phyloP scores from a whole-genome alignment of 2,113 vertebrate genomes.

The Calyptomena viridis region DNA sequence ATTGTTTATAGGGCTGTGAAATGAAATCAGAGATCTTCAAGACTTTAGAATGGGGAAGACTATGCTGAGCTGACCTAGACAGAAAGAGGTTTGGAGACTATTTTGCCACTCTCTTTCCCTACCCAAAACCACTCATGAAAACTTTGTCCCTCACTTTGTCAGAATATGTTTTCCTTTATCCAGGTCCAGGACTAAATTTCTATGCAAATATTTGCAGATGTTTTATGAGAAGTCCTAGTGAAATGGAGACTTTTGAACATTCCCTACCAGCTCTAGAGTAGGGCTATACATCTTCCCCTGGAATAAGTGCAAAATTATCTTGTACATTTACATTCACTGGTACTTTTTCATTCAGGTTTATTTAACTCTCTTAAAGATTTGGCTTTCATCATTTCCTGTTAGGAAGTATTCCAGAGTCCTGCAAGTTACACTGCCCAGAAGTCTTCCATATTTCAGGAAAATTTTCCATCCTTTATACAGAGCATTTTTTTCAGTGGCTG shows the following conservation, averaged over 20 bases:
- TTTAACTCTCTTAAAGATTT: constrained; percentile 32
- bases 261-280: not conserved
- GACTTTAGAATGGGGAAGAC: not conserved
- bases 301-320: not conserved
- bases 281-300: not conserved
- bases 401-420: constrained; percentile 49
- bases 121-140: not conserved
- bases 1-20: not conserved
- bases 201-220: not conserved
- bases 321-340: not conserved
- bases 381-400: constrained; percentile 48
- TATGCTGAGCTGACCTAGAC: not conserved
- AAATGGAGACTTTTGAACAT: constrained; percentile 1
- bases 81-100: not conserved
- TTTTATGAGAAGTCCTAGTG: constrained; percentile 1
- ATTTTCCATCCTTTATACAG: not conserved
- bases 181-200: constrained; percentile 18
- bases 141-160: not conserved
- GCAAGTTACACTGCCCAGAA: constrained; percentile 31
- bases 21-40: not conserved
- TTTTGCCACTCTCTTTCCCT: not conserved
- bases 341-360: constrained; percentile 39
- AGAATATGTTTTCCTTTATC: not conserved
- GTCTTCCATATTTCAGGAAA: constrained; percentile 31
- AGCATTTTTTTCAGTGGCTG: not conserved